A percentile compares a stretch with the other conserved stretches of the same genome.
Evolutionary conservation across 2,113 vertebrate species (phyloP).

Genomic region (Neogobius melanostomus): DNA sequence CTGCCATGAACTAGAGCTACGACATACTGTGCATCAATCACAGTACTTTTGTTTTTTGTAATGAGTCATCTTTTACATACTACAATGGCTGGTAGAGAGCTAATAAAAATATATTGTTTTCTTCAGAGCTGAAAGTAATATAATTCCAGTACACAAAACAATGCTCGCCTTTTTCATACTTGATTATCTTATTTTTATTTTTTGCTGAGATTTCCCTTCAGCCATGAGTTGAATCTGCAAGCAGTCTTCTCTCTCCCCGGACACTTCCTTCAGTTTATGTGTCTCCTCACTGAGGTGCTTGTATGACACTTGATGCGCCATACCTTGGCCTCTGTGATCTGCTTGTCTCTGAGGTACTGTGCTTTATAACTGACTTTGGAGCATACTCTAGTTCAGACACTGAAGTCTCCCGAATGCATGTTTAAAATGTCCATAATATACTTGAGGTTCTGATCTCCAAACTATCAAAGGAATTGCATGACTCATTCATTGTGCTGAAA

Average conservation of each 20-base stretch:
- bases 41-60: neutral
- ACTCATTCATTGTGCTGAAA: constrained; percentile 13
- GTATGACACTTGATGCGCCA: no score
- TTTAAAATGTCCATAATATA: constrained; percentile 2
- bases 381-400: neutral
- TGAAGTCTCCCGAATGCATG: neutral
- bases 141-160: no score
- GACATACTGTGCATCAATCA: neutral
- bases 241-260: neutral
- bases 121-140: neutral
- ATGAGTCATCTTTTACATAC: neutral
- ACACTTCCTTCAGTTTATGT: neutral
- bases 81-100: neutral
- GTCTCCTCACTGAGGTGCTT: no score
- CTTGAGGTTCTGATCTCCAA: neutral
- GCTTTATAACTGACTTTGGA: neutral
- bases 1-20: neutral
- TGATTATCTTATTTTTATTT: no score
- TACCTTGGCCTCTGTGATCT: neutral
- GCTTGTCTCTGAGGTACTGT: neutral
- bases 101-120: neutral
- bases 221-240: no score
- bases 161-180: no score
- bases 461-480: constrained; percentile 4
- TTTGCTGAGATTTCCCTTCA: no score